These are phyloP conservation scores for Gymnarchus niloticus DNA, from an alignment of 2,113 vertebrate genomes.

Conservation along the genomic window DNA sequence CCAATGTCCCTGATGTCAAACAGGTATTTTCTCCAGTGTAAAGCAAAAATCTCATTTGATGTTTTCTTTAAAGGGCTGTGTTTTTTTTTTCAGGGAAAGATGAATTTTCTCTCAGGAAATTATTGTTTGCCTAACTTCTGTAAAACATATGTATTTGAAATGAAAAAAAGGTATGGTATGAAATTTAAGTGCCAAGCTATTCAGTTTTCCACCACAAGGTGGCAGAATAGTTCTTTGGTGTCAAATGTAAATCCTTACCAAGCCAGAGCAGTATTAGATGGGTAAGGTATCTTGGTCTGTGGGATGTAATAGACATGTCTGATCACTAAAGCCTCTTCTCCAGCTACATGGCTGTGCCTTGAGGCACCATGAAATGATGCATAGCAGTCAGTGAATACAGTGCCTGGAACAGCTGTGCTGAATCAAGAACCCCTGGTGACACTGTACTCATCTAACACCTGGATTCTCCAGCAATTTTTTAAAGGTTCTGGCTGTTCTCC, in stretches of 20 bases:
- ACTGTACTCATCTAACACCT: neutral
- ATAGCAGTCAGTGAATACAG: neutral
- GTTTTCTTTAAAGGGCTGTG: neutral
- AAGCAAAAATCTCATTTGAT: neutral
- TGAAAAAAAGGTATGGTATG: neutral
- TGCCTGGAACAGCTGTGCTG: neutral
- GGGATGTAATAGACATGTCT: neutral
- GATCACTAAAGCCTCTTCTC: neutral
- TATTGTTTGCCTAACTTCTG: neutral
- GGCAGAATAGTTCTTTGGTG: conserved; percentile 1
- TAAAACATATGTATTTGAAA: neutral
- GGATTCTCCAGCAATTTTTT: neutral
- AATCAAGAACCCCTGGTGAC: neutral
- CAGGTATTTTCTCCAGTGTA: conserved; percentile 56
- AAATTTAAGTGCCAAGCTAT: neutral
- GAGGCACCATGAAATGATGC: neutral
- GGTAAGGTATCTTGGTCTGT: neutral
- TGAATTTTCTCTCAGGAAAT: neutral
- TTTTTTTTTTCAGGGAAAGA: neutral
- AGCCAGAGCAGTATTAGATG: neutral
- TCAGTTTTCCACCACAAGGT: neutral
- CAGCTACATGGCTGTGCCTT: neutral
- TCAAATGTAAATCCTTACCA: neutral
- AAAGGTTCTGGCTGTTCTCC: neutral
- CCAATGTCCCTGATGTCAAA: conserved; percentile 63